phyloP scores from a whole-genome alignment of 2,888 invertebrate species.

The Amblyjoppa proteus region DNA sequence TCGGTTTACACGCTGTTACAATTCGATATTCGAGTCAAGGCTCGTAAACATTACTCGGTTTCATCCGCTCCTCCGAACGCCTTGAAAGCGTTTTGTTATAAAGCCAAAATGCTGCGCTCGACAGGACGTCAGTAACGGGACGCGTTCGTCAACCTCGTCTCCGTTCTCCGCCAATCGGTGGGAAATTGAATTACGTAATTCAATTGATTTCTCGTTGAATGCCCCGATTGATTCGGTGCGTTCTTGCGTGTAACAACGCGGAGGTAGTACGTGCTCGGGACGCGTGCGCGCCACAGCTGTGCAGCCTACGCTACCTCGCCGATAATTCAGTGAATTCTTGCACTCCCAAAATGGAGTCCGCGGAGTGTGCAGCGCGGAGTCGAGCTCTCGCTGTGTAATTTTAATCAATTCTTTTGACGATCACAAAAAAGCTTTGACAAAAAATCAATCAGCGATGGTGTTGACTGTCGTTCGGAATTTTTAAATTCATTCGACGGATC shows the following conservation, averaged over 20 bases:
- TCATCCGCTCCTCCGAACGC: conserved; percentile 34
- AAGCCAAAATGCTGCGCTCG: conserved; percentile 29
- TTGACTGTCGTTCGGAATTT: neutral
- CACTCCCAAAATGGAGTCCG: conserved; percentile 66
- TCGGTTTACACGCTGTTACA: conserved; percentile 39
- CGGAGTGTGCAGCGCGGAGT: conserved; percentile 52
- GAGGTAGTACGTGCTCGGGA: conserved; percentile 3
- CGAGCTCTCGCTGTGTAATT: conserved; percentile 41
- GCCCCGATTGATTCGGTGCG: conserved; percentile 52
- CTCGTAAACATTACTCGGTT: conserved; percentile 24
- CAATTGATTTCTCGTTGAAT: conserved; percentile 60
- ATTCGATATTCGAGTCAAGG: conserved; percentile 65
- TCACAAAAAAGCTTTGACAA: conserved; percentile 20
- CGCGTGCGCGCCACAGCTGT: conserved; percentile 53
- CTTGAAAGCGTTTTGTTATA: conserved; percentile 36
- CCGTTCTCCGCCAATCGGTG: neutral
- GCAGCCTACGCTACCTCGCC: conserved; percentile 24
- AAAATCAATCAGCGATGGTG: neutral
- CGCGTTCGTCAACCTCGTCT: conserved; percentile 36
- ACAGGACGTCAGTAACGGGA: conserved; percentile 16
- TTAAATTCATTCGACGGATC: neutral
- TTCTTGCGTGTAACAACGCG: conserved; percentile 43
- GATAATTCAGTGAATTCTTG: conserved; percentile 54
- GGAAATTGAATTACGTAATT: conserved; percentile 67
- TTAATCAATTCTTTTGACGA: conserved; percentile 20